Evolutionary conservation across 2,888 invertebrate genomes (phyloP).

Genomic region (Mesorhabditis spiculigera): DNA sequence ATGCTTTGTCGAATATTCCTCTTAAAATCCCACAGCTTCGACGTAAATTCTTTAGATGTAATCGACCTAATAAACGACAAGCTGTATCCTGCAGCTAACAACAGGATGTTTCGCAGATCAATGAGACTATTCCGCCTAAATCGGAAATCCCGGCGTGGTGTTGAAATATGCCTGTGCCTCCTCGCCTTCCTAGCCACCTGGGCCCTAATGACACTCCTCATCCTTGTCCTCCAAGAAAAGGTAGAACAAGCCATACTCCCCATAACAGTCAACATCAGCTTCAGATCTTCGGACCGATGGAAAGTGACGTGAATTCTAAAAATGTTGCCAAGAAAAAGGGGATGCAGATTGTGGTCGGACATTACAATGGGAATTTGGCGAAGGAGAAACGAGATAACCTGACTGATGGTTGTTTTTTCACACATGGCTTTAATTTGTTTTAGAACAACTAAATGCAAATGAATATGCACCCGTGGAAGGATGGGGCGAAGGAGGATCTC

Average conservation of each 20-base stretch:
- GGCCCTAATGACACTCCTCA: slow-evolving; percentile 49
- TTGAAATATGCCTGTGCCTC: slow-evolving; percentile 25
- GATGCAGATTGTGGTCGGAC: slow-evolving; percentile 56
- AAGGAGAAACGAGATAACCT: slow-evolving; percentile 48
- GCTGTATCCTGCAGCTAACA: too few species aligned
- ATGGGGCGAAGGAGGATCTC: slow-evolving; percentile 83
- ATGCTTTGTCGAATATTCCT: too few species aligned
- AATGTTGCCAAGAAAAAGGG: not conserved
- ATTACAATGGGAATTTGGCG: slow-evolving; percentile 58
- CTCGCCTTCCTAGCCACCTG: slow-evolving; percentile 49
- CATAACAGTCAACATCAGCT: too few species aligned
- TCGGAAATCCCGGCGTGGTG: slow-evolving; percentile 11
- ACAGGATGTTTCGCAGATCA: too few species aligned
- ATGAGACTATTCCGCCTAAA: too few species aligned
- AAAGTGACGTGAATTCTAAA: not conserved
- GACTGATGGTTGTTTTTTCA: slow-evolving; percentile 34
- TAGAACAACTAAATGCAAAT: slow-evolving; percentile 56
- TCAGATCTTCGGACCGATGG: slow-evolving; percentile 17
- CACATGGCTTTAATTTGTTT: not conserved
- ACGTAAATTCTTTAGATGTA: too few species aligned
- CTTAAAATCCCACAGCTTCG: too few species aligned
- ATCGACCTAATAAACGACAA: too few species aligned
- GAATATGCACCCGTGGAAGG: slow-evolving; percentile 47
- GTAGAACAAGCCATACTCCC: slow-evolving; percentile 13
- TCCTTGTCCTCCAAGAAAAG: slow-evolving; percentile 50